A percentile compares a stretch with the other conserved stretches of the same genome.
Conservation (phyloP, 2,797 vertebrate genomes). For the Siniperca undulata region DNA sequence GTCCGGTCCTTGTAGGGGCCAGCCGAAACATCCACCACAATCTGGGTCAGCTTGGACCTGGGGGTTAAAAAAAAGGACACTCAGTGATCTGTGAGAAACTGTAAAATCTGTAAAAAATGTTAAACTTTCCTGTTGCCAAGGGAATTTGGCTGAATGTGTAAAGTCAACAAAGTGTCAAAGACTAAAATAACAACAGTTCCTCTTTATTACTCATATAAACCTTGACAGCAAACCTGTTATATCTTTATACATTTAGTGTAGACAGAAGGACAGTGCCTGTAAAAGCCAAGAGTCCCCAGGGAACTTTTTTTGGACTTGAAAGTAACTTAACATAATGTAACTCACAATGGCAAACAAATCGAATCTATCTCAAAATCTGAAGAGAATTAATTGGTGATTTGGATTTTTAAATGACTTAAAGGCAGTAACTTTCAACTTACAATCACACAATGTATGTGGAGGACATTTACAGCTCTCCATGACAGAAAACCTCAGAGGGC, state of each 20-base stretch:
- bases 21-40: slow-evolving; percentile 90
- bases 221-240: background rate
- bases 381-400: background rate
- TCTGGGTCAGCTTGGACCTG: slow-evolving; percentile 92
- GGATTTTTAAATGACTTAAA: background rate
- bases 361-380: background rate
- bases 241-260: background rate
- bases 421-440: too few species aligned
- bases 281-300: background rate
- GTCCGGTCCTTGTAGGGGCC: slow-evolving; percentile 93
- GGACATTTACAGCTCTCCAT: background rate
- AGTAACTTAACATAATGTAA: too few species aligned
- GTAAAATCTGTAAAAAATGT: too few species aligned
- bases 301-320: background rate
- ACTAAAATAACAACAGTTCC: background rate
- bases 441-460: background rate
- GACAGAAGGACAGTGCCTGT: background rate
- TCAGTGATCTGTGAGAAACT: background rate
- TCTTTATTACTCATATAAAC: background rate
- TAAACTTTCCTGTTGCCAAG: background rate
- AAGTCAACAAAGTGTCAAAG: background rate
- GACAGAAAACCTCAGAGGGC: background rate
- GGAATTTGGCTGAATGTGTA: background rate
- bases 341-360: too few species aligned
- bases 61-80: background rate